Evolutionary conservation across 2,797 vertebrate genomes (phyloP).

Genomic region (Dendrocincla tyrannina): DNA sequence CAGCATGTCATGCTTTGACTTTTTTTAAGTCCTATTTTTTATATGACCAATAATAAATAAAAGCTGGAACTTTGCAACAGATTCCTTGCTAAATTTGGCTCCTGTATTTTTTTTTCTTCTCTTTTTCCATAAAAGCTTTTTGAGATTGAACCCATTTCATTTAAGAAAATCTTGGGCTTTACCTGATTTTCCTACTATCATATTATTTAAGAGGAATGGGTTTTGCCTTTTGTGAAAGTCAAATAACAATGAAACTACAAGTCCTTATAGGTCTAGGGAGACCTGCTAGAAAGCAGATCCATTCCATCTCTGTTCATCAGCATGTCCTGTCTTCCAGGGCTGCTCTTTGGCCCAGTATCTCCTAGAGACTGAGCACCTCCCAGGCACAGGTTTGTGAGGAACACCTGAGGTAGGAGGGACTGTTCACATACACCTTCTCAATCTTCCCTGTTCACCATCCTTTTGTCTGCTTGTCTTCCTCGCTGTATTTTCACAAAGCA

Average conservation of each 20-base stretch:
- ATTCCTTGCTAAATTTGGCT: neutral
- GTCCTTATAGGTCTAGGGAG: neutral
- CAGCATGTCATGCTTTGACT: neutral
- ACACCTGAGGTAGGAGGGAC: neutral
- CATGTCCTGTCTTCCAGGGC: accelerated
- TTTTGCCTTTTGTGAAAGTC: neutral
- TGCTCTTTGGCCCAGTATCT: neutral
- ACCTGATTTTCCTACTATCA: neutral
- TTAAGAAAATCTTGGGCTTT: neutral
- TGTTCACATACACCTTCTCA: neutral
- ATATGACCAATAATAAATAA: neutral
- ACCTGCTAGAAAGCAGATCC: neutral
- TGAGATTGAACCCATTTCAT: neutral
- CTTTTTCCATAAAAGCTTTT: neutral
- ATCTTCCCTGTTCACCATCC: neutral
- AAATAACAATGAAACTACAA: neutral
- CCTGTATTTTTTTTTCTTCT: neutral
- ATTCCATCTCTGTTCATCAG: neutral
- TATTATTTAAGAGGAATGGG: neutral
- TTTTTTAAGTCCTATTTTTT: neutral
- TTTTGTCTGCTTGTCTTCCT: neutral
- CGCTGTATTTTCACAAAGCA: neutral
- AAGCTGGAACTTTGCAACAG: neutral
- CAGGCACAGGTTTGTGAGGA: accelerated
- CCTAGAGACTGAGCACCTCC: neutral